Base-by-base conservation (phyloP, 2,888 invertebrate species). In the Thymelicus sylvestris region DNA sequence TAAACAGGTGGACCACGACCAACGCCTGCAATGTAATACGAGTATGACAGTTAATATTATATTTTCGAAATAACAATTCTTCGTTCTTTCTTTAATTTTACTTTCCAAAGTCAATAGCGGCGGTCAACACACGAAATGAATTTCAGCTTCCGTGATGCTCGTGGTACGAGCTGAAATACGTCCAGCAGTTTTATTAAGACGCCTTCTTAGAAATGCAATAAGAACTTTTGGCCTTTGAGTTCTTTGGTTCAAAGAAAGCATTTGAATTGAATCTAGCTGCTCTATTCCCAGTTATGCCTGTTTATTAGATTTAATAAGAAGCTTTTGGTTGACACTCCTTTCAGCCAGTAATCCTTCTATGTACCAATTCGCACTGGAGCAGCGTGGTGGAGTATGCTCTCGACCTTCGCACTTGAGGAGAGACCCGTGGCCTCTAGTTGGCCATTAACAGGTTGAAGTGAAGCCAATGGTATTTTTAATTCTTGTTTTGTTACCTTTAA, bases 161-260 rank as follows among this genome's bases (percentile, higher is more conserved):
- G 19, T 6, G 24, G 39, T n/a, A 50, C 39, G 8, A 39, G 12
- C n/a, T 50, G 39, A 47, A 61, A 39, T 24, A 61, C 67, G 50
- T 67, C 59, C 67, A 48, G 61, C 47, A 39, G 61, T 15, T 41
- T 67, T 67, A 61, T 67, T 61, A 44, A 66, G 59, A n/a, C 50
- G 61, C 15, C 66, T 60, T 67, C 48, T 67, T 60, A 61, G 67
- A 61, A 61, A 67, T 67, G 67, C 67, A 67, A 67, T 67, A 61
- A 67, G 50, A 52, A 41, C 48, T 38, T 61, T 67, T 67, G 60
- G 59, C 60, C 60, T 59, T 24, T 38, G 12, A 63, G 39, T 13
- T 44, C 67, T 39, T 15, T 62, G 61, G 44, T 24, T 38, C 57
- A 68, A 68, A 63, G 67, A 57, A 63, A 63, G 12, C 41, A 55